A percentile compares a stretch with the other conserved stretches of the same genome.
Evolutionary conservation across 2,113 vertebrate species (phyloP).

Genomic region (Sprattus sprattus): DNA sequence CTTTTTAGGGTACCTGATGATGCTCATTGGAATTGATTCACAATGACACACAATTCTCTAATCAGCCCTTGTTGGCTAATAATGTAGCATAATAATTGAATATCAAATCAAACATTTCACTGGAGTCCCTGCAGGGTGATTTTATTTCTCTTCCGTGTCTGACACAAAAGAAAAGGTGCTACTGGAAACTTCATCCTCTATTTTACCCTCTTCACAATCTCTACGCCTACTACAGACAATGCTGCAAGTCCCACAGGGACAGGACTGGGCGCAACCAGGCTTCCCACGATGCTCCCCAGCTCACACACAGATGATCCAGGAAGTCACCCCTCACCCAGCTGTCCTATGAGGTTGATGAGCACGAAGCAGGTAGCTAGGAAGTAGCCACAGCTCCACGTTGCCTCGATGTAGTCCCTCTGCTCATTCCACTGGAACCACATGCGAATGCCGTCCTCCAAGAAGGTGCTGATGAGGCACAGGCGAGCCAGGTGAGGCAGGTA

Average conservation of each 20-base stretch:
- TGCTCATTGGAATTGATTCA: too few relatives aligned
- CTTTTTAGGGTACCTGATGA: not conserved
- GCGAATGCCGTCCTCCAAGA: conserved; percentile 95
- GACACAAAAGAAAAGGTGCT: not conserved
- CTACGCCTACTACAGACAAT: not conserved
- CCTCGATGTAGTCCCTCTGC: conserved; percentile 95
- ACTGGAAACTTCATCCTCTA: not conserved
- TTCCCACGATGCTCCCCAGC: not conserved
- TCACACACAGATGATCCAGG: not conserved
- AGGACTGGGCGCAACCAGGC: not conserved
- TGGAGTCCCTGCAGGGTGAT: not conserved
- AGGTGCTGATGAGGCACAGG: conserved; percentile 96
- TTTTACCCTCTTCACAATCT: not conserved
- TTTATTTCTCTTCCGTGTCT: not conserved
- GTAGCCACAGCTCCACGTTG: conserved; percentile 93
- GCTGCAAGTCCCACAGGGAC: not conserved
- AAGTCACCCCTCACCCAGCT: conserved; percentile 81
- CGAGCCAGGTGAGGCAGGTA: conserved; percentile 94
- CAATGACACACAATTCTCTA: too few relatives aligned
- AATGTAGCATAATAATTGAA: too few relatives aligned
- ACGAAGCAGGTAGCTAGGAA: conserved; percentile 90
- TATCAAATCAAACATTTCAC: not conserved
- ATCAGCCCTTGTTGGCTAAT: too few relatives aligned
- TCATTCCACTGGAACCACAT: conserved; percentile 99
- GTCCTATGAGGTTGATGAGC: conserved; percentile 90